Percentiles rank a stretch among this genome's conserved stretches.
These are phyloP conservation scores for Idaea straminata DNA, from an alignment of 2,888 invertebrate genomes.

Conservation along the genomic window DNA sequence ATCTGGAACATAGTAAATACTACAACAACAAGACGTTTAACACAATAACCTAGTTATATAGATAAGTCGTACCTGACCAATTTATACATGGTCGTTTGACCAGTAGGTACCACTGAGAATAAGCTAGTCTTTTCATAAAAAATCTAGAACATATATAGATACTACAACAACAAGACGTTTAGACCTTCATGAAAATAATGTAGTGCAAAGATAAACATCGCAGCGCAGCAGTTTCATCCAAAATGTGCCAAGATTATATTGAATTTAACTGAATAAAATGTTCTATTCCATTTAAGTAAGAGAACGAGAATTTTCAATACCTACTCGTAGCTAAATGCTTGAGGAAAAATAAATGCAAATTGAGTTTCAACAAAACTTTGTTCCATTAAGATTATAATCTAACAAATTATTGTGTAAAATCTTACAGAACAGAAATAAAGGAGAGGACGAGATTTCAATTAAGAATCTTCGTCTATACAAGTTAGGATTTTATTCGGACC, in stretches of 20 bases:
- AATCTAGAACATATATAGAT: too few relatives aligned
- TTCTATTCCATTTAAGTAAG: neutral
- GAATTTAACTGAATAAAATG: neutral
- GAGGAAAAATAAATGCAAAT: slow-evolving; percentile 25
- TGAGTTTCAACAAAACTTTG: slow-evolving; percentile 26
- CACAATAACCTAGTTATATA: too few relatives aligned
- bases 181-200: neutral
- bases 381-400: slow-evolving; percentile 31
- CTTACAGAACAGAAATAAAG: slow-evolving; percentile 25
- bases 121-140: too few relatives aligned
- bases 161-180: neutral
- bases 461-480: neutral
- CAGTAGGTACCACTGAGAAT: too few relatives aligned
- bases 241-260: neutral
- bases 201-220: neutral
- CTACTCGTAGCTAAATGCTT: slow-evolving; percentile 22
- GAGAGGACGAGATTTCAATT: slow-evolving; percentile 30
- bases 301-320: slow-evolving; percentile 5
- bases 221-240: neutral
- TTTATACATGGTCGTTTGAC: too few relatives aligned
- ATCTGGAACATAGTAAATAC: too few relatives aligned
- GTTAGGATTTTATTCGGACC: neutral
- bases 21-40: too few relatives aligned
- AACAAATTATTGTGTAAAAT: slow-evolving; percentile 31
- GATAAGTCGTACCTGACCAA: too few relatives aligned